phyloP scores from a whole-genome alignment of 2,113 vertebrate genomes.

The Brienomyrus brachyistius region DNA sequence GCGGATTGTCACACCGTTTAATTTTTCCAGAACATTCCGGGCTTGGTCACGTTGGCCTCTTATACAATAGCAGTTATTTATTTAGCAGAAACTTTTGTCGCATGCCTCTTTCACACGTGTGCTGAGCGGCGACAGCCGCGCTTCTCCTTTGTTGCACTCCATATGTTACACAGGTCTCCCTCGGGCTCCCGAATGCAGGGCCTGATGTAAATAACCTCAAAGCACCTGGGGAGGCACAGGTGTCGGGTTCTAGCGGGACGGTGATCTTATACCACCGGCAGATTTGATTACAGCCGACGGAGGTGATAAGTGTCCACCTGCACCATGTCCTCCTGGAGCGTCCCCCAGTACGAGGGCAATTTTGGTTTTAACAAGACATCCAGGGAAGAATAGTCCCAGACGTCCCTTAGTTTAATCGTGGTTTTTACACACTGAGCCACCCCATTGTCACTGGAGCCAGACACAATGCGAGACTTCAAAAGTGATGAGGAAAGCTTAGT shows the following conservation, averaged over 20 bases:
- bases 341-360: too few species aligned
- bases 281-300: conserved; percentile 19
- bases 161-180: not conserved
- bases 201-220: conserved; percentile 23
- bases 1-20: not conserved
- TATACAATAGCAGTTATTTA: not conserved
- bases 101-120: not conserved
- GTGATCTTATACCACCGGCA: not conserved
- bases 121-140: not conserved
- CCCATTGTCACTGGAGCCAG: not conserved
- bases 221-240: not conserved
- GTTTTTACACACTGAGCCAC: not conserved
- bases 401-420: not conserved
- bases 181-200: not conserved
- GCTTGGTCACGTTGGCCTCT: not conserved
- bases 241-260: not conserved
- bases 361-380: not conserved
- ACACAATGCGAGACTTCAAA: not conserved
- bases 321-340: too few species aligned
- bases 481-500: not conserved
- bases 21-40: not conserved
- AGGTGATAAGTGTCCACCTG: not conserved
- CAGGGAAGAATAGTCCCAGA: not conserved
- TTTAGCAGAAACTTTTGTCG: not conserved
- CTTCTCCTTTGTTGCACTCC: not conserved